A percentile compares a stretch with the other conserved stretches of the same genome.
Conservation (phyloP, 1,140 invertebrate species). For the Periplaneta americana region DNA sequence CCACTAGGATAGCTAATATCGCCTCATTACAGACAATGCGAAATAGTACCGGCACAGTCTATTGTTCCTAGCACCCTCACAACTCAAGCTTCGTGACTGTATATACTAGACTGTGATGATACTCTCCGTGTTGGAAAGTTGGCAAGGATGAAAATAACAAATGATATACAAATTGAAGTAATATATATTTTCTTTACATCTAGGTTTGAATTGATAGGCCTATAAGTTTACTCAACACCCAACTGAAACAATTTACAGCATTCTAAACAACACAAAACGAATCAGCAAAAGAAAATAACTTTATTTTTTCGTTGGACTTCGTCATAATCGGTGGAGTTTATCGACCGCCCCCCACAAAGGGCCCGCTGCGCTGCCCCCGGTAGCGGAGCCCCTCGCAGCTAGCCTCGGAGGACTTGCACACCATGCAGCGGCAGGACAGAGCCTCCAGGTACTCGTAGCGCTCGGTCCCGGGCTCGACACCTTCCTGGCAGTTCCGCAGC, state of each 20-base stretch:
- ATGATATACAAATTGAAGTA: neutral
- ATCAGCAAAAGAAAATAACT: neutral
- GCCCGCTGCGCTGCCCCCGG: constrained; percentile 25
- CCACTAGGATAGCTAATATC: too few relatives aligned
- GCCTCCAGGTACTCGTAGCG: constrained; percentile 58
- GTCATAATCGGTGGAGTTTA: neutral
- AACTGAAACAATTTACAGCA: neutral
- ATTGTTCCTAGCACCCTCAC: too few relatives aligned
- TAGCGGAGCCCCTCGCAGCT: constrained; percentile 49
- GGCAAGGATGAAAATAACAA: neutral
- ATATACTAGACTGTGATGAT: too few relatives aligned
- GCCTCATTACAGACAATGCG: too few relatives aligned
- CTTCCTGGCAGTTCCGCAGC: constrained; percentile 58
- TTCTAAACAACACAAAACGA: neutral
- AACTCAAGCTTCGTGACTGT: too few relatives aligned
- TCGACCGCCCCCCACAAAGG: neutral
- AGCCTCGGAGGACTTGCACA: constrained; percentile 45
- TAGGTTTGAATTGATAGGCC: neutral
- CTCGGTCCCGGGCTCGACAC: constrained; percentile 47
- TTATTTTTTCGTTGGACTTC: neutral
- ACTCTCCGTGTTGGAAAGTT: too few relatives aligned
- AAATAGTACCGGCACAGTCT: too few relatives aligned
- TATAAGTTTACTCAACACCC: neutral
- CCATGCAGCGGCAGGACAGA: constrained; percentile 49
- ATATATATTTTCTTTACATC: neutral